Evolutionary conservation across 2,888 invertebrate genomes (phyloP), one percentile per base, ranked within the genome.

Genomic region (Xestia c-nigrum): DNA sequence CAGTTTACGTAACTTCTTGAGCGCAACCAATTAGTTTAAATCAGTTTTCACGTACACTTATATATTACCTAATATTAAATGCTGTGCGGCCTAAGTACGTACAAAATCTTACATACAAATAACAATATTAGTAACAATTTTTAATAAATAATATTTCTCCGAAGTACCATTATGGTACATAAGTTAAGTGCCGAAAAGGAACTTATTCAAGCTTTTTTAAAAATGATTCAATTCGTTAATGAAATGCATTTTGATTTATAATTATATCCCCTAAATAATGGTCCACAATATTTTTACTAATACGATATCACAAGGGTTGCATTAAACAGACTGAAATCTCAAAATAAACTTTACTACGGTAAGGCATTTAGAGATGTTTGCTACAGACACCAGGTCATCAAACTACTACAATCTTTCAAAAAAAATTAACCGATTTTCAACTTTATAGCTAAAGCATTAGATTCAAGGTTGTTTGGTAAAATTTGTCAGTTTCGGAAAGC

Each of bases 11-110:
- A 16, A 31, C 16, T 1, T 57, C 38, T 31, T 61, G 10, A 4
- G 31, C 19, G 4, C 38, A 19, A 38, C 61, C 38, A 38, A 31
- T 19, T 9, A 31, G 64, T 6, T 6, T 43, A 14, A 31, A 40
- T 50, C 7, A 55, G 4, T 19, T 50, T 40, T 50, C 24, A 38
- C 9, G 14, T 57, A 50, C 38, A 43, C 43, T 21, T 73, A 73
- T 70, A 65, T 79, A 86, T 70, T 72, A 79, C 70, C 70, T 47
- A 9, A 74, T 71, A 69, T 77, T 86, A 86, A 85, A 86, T 85
- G 87, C 81, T 85, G 55, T 74, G 69, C 59, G 77, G 46, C 65
- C 68, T 76, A 84, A 81, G 65, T 65, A 74, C 67, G 66, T 77
- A 72, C 57, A 72, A 74, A 80, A 81, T 59, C 21, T 65, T 24